Conservation (phyloP, 2,113 vertebrate species). For the Castor canadensis region DNA sequence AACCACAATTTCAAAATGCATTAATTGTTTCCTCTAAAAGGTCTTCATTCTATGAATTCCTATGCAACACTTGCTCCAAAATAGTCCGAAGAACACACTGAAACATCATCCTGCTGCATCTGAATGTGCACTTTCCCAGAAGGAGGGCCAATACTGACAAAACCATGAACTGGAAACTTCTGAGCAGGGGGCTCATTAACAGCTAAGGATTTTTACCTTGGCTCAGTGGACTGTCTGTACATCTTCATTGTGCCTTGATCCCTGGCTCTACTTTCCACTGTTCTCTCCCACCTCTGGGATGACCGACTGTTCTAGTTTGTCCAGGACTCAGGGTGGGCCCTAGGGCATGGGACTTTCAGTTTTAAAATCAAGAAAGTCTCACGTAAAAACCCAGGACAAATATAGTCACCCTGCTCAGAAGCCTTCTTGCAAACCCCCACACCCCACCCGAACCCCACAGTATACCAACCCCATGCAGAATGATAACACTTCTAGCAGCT, state of each 20-base stretch:
- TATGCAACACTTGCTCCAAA: background rate
- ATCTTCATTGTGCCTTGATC: background rate
- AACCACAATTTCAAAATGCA: conserved; percentile 42
- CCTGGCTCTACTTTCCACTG: background rate
- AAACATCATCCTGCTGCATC: background rate
- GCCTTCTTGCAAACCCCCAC: background rate
- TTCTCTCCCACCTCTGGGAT: background rate
- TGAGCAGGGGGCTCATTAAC: background rate
- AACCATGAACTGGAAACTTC: background rate
- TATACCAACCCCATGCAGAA: background rate
- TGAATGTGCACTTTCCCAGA: background rate
- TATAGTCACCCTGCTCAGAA: too few relatives aligned
- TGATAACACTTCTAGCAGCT: background rate
- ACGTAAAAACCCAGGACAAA: background rate
- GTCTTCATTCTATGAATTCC: conserved; percentile 50
- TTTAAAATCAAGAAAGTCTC: background rate
- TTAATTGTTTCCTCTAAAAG: conserved; percentile 58
- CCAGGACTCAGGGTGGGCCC: background rate
- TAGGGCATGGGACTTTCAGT: background rate
- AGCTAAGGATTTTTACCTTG: background rate
- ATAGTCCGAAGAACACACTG: conserved; percentile 24
- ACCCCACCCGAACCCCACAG: background rate
- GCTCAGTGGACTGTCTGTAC: background rate
- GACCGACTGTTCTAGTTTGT: background rate
- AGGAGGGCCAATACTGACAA: background rate